Evolutionary conservation across 2,797 vertebrate genomes (phyloP).

Genomic region (Cyclura pinguis): DNA sequence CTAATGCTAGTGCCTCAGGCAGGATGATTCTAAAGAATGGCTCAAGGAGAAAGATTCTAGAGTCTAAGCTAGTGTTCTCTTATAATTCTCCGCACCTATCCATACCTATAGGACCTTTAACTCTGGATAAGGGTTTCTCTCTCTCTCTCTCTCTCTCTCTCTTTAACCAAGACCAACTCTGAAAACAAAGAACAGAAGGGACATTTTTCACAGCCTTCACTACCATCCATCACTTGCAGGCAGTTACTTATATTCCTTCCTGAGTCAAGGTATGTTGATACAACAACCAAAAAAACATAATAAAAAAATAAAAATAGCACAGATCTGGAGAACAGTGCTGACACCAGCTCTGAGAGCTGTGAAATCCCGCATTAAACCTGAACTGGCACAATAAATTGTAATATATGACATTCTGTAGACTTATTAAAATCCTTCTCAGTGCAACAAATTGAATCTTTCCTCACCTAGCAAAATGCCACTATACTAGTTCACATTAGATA

Average conservation of each 20-base stretch:
- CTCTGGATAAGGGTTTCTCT: background rate
- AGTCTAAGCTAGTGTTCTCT: background rate
- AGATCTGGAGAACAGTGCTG: background rate
- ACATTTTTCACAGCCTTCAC: background rate
- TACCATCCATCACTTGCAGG: background rate
- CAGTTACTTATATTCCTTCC: background rate
- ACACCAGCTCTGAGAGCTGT: conserved; percentile 1
- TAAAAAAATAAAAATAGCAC: background rate
- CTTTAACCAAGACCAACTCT: no score
- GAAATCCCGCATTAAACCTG: conserved; percentile 26
- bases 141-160: background rate
- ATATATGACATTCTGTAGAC: background rate
- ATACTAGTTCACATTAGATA: background rate
- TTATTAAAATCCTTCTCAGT: conserved; percentile 31
- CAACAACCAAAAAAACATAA: background rate
- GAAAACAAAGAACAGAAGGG: background rate
- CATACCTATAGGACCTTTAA: background rate
- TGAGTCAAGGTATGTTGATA: background rate
- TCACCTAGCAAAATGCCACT: background rate
- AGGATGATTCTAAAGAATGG: background rate
- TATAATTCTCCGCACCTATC: background rate
- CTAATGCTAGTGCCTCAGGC: background rate
- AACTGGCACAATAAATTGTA: background rate
- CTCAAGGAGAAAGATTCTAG: background rate
- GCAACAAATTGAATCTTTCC: conserved; percentile 39